These are phyloP conservation scores for Acanthacorydalis orientalis DNA, from an alignment of 2,888 invertebrate genomes.

Conservation along the genomic window DNA sequence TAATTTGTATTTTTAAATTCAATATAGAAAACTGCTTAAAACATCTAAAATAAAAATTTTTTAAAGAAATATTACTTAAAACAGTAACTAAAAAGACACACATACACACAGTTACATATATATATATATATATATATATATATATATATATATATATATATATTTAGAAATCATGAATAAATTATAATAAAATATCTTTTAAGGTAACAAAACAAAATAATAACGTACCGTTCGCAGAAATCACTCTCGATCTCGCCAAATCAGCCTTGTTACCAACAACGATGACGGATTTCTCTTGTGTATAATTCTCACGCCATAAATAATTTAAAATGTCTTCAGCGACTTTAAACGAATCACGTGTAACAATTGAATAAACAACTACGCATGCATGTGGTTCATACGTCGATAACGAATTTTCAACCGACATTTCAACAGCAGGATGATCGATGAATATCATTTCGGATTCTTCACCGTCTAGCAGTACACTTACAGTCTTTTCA, in stretches of 20 bases:
- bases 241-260: slow-evolving; percentile 69
- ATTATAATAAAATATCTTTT: no score
- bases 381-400: slow-evolving; percentile 88
- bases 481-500: slow-evolving; percentile 78
- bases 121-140: no score
- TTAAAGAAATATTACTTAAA: no score
- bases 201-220: no score
- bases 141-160: no score
- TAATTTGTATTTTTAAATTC: no score
- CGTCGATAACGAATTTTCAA: slow-evolving; percentile 74
- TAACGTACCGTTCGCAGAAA: slow-evolving; percentile 64
- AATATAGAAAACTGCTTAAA: no score
- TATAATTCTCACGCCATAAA: slow-evolving; percentile 67
- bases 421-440: slow-evolving; percentile 79
- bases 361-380: slow-evolving; percentile 80
- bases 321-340: slow-evolving; percentile 77
- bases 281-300: slow-evolving; percentile 70
- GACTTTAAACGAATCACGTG: slow-evolving; percentile 62
- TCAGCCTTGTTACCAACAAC: slow-evolving; percentile 91
- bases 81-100: no score
- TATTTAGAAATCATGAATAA: no score
- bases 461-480: slow-evolving; percentile 75
- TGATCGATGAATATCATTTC: slow-evolving; percentile 84
- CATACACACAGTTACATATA: no score
- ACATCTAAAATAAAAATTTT: no score